A percentile compares a stretch with the other conserved stretches of the same genome.
Conservation (phyloP, 2,113 vertebrate species). For the Hirundichthys speculiger region DNA sequence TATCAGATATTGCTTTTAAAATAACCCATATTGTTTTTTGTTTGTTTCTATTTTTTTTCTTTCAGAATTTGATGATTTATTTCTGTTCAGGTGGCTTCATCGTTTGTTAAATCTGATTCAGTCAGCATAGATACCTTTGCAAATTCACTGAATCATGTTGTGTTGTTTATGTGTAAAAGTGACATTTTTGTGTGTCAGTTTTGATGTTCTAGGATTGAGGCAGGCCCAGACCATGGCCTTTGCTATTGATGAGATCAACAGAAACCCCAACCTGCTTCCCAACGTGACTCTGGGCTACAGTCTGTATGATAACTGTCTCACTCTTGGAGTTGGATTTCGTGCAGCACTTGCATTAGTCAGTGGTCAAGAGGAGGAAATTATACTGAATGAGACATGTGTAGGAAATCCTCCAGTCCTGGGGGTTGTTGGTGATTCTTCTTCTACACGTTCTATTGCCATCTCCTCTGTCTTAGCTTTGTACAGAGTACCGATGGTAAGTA, state of each 20-base stretch:
- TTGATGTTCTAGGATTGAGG: slow-evolving; percentile 67
- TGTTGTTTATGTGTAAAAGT: background rate
- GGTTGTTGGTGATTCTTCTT: slow-evolving; percentile 71
- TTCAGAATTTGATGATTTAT: too few species aligned
- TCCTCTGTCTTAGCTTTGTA: slow-evolving; percentile 69
- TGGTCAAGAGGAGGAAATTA: slow-evolving; percentile 45
- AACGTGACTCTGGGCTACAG: slow-evolving; percentile 69
- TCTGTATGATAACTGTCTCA: slow-evolving; percentile 67
- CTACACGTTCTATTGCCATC: slow-evolving; percentile 69
- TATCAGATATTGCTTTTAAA: too few species aligned
- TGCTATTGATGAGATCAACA: slow-evolving; percentile 75
- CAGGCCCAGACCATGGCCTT: slow-evolving; percentile 72
- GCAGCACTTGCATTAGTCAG: slow-evolving; percentile 61
- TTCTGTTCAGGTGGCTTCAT: too few species aligned
- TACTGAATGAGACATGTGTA: slow-evolving; percentile 43
- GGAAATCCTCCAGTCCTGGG: slow-evolving; percentile 63
- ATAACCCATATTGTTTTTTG: too few species aligned
- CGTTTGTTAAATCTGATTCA: background rate
- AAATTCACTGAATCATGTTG: background rate
- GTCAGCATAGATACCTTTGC: too few species aligned
- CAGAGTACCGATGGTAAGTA: slow-evolving; percentile 69
- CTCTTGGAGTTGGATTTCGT: slow-evolving; percentile 63
- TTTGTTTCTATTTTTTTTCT: too few species aligned
- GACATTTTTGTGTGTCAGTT: slow-evolving; percentile 21
- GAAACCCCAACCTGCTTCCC: slow-evolving; percentile 61